These are phyloP conservation scores for Osmoderma eremita DNA, from an alignment of 2,888 invertebrate genomes.

Conservation along the genomic window DNA sequence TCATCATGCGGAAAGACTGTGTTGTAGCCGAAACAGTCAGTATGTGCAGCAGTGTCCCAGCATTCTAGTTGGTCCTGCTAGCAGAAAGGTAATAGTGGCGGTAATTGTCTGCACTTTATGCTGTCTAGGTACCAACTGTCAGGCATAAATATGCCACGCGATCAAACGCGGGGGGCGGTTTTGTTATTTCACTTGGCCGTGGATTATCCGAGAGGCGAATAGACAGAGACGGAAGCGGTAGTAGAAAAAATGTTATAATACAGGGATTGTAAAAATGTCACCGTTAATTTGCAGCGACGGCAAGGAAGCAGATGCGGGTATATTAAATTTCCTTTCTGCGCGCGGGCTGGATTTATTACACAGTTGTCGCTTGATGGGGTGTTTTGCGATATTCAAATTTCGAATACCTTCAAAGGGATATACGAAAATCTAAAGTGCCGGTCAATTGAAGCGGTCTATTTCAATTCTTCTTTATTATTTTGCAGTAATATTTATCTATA, in stretches of 20 bases:
- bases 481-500: no score
- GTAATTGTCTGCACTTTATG: constrained; percentile 46
- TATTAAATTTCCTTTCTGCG: constrained; percentile 55
- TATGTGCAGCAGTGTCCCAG: constrained; percentile 8
- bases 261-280: constrained; percentile 61
- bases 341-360: constrained; percentile 12
- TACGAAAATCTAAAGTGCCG: no score
- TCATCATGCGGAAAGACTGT: constrained; percentile 54
- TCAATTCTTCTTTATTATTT: no score
- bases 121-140: constrained; percentile 58
- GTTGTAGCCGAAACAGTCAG: no score
- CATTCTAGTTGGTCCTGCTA: no score
- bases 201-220: constrained; percentile 2
- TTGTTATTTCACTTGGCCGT: constrained; percentile 17
- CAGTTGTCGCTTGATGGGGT: neutral
- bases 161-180: constrained; percentile 50
- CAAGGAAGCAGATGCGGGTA: constrained; percentile 60
- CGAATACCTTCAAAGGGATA: no score
- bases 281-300: constrained; percentile 61
- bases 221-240: neutral
- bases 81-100: constrained; percentile 17
- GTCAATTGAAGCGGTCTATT: no score
- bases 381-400: neutral
- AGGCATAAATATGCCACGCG: constrained; percentile 62
- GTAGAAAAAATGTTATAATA: constrained; percentile 25